phyloP scores from a whole-genome alignment of 2,113 vertebrate species.

The Heteronetta atricapilla region DNA sequence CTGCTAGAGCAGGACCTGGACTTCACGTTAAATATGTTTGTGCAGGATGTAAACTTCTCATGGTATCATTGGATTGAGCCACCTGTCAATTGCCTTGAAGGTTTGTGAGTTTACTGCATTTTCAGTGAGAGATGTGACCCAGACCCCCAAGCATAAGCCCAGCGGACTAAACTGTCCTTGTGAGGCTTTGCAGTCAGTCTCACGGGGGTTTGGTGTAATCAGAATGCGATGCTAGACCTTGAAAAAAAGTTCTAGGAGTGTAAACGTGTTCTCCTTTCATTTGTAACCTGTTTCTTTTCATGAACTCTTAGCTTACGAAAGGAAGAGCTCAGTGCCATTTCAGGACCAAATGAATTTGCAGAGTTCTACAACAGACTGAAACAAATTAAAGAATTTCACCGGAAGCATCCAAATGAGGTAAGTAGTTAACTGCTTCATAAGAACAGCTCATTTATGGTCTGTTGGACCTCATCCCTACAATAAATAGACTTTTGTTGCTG shows the following conservation, averaged over 20 bases:
- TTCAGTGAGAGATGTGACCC: accelerated
- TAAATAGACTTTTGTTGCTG: background rate
- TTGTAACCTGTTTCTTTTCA: background rate
- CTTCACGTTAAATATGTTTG: accelerated
- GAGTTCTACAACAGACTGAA: slow-evolving; percentile 98
- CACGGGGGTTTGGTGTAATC: background rate
- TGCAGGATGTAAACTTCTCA: accelerated
- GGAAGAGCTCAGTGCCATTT: slow-evolving; percentile 95
- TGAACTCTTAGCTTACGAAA: slow-evolving; percentile 82
- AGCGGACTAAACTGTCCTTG: accelerated
- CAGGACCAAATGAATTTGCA: slow-evolving; percentile 95
- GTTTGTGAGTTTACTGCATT: accelerated
- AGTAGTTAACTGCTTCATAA: accelerated
- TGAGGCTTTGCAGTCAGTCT: background rate
- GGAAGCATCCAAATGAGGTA: slow-evolving; percentile 97
- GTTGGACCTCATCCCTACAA: background rate
- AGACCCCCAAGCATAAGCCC: accelerated
- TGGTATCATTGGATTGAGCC: background rate
- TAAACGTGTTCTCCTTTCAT: accelerated
- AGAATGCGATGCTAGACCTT: accelerated
- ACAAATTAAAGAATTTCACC: slow-evolving; percentile 97
- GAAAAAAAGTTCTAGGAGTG: accelerated
- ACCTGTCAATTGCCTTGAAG: accelerated
- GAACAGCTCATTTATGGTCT: background rate
- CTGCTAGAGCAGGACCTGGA: accelerated